phyloP scores from a whole-genome alignment of 2,113 vertebrate genomes.

The Poicephalus meyeri region DNA sequence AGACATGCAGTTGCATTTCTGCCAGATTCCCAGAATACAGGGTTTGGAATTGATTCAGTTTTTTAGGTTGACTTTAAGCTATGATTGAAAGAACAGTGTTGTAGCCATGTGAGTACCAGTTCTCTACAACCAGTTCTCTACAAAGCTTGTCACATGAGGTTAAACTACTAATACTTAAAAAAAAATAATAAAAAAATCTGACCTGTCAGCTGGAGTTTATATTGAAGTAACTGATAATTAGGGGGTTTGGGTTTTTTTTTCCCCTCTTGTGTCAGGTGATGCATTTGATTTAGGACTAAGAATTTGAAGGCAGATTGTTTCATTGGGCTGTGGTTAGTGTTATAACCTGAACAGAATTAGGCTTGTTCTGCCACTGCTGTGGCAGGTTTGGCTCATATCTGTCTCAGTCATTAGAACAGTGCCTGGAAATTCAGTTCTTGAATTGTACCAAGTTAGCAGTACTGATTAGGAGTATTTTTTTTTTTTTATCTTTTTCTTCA shows the following conservation, averaged over 20 bases:
- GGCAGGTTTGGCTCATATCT: neutral
- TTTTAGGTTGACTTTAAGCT: neutral
- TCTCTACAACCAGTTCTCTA: neutral
- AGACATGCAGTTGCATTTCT: neutral
- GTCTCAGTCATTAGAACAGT: neutral
- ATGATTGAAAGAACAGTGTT: neutral
- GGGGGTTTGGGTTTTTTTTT: neutral
- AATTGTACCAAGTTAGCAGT: neutral
- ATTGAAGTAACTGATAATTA: neutral
- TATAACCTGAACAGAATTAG: neutral
- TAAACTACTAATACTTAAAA: neutral
- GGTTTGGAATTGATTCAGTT: neutral
- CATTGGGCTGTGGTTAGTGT: neutral
- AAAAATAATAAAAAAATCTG: neutral
- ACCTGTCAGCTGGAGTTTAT: neutral
- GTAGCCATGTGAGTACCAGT: neutral
- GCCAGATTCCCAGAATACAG: neutral
- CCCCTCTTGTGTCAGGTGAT: neutral
- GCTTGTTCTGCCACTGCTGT: neutral
- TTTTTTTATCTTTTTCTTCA: neutral
- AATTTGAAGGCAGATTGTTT: neutral
- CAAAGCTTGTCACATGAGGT: neutral
- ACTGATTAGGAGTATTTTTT: neutral
- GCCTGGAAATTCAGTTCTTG: neutral
- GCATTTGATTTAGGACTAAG: neutral